A percentile compares a stretch with the other conserved stretches of the same genome.
Conservation (phyloP, 2,113 vertebrate genomes). For the Reinhardtius hippoglossoides region DNA sequence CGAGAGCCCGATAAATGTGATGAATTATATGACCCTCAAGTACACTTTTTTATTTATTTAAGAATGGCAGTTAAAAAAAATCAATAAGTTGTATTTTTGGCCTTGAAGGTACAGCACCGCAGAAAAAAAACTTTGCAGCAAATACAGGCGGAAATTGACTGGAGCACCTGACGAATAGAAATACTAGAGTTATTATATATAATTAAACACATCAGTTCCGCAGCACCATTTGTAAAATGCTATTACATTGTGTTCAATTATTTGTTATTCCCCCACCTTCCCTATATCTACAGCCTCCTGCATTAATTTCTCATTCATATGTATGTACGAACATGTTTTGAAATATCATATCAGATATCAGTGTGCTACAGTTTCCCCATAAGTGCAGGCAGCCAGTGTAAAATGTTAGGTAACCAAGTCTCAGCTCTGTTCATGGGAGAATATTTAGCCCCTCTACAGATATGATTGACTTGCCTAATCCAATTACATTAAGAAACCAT, state of each 20-base stretch:
- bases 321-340: conserved; percentile 47
- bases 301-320: conserved; percentile 53
- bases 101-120: neutral
- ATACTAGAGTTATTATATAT: neutral
- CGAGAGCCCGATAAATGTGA: conserved; percentile 10
- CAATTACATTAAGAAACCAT: conserved; percentile 73
- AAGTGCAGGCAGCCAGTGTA: conserved; percentile 35
- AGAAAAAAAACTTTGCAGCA: neutral
- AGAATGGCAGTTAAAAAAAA: neutral
- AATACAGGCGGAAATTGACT: neutral
- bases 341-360: conserved; percentile 31
- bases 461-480: conserved; percentile 74
- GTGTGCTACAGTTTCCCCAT: conserved; percentile 33
- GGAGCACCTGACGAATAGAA: neutral
- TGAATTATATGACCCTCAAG: conserved; percentile 30
- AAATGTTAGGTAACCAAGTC: conserved; percentile 59
- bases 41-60: conserved; percentile 24
- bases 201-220: conserved; percentile 22
- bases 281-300: neutral
- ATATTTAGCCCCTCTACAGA: conserved; percentile 35
- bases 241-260: conserved; percentile 5
- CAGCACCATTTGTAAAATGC: conserved; percentile 24
- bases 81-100: neutral
- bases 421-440: conserved; percentile 34
- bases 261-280: conserved; percentile 24